Conservation (phyloP, 2,797 vertebrate genomes). For the Benthosema pterotum region DNA sequence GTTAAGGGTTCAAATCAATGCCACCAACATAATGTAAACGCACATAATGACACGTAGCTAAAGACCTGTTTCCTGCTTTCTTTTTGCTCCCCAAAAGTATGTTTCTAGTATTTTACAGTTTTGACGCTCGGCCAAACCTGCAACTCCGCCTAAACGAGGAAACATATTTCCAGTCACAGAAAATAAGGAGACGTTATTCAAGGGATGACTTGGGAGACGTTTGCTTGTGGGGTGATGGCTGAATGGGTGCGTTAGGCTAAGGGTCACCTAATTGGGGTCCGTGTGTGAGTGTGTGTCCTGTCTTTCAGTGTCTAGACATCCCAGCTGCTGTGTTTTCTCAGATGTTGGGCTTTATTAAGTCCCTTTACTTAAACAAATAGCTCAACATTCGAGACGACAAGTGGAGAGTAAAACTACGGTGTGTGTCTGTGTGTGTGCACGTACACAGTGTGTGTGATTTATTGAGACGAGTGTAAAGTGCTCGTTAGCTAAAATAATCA, state of each 20-base stretch:
- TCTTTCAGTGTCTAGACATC: slow-evolving; percentile 60
- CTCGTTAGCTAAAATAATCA: slow-evolving; percentile 71
- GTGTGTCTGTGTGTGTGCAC: slow-evolving; percentile 5
- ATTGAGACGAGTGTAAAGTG: slow-evolving; percentile 43
- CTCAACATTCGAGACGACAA: slow-evolving; percentile 11
- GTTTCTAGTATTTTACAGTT: too few relatives aligned
- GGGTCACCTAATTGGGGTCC: slow-evolving; percentile 61
- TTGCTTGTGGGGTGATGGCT: not conserved
- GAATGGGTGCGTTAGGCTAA: slow-evolving; percentile 34
- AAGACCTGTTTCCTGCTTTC: too few relatives aligned
- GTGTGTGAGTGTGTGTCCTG: slow-evolving; percentile 52
- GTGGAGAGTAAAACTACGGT: slow-evolving; percentile 9
- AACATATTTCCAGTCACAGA: not conserved
- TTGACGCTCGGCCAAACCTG: too few relatives aligned
- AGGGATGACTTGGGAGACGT: slow-evolving; percentile 24
- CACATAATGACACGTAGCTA: too few relatives aligned
- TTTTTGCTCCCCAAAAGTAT: too few relatives aligned
- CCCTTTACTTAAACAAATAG: slow-evolving; percentile 53
- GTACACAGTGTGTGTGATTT: slow-evolving; percentile 66
- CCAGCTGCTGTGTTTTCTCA: slow-evolving; percentile 59
- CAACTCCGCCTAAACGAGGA: too few relatives aligned
- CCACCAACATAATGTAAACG: slow-evolving; percentile 1
- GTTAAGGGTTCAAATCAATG: slow-evolving; percentile 24
- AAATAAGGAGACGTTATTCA: slow-evolving; percentile 5
- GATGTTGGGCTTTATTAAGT: slow-evolving; percentile 58